Evolutionary conservation across 2,888 invertebrate genomes (phyloP).

Genomic region (Heliothis peltigera): DNA sequence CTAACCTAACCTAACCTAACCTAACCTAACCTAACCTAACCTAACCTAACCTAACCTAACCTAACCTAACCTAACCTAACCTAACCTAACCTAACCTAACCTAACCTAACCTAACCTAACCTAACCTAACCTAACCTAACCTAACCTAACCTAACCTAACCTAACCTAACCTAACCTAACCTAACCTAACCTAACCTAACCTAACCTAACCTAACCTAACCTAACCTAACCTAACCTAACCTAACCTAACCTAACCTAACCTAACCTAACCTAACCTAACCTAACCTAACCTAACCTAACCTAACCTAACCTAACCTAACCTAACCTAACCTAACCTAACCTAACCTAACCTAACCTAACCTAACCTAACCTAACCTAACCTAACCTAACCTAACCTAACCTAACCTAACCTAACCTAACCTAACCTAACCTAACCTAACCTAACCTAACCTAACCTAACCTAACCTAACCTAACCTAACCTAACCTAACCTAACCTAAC

Average conservation of each 20-base stretch:
- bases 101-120: slow-evolving; percentile 53
- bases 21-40: slow-evolving; percentile 15
- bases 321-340: slow-evolving; percentile 58
- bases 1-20: slow-evolving; percentile 14
- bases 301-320: slow-evolving; percentile 48
- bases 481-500: slow-evolving; percentile 50
- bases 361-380: slow-evolving; percentile 61
- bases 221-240: slow-evolving; percentile 52
- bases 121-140: slow-evolving; percentile 30
- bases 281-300: slow-evolving; percentile 41
- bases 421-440: slow-evolving; percentile 49
- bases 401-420: slow-evolving; percentile 55
- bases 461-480: slow-evolving; percentile 54
- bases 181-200: slow-evolving; percentile 36
- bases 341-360: slow-evolving; percentile 30
- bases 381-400: slow-evolving; percentile 59
- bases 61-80: slow-evolving; percentile 7
- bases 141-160: slow-evolving; percentile 35
- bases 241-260: slow-evolving; percentile 56
- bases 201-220: slow-evolving; percentile 33
- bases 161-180: slow-evolving; percentile 31
- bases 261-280: slow-evolving; percentile 51
- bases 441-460: slow-evolving; percentile 51
- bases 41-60: slow-evolving; percentile 13
- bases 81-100: slow-evolving; percentile 24